Base-by-base conservation (phyloP, 1,140 invertebrate genomes). In the Metopolophium dirhodum region DNA sequence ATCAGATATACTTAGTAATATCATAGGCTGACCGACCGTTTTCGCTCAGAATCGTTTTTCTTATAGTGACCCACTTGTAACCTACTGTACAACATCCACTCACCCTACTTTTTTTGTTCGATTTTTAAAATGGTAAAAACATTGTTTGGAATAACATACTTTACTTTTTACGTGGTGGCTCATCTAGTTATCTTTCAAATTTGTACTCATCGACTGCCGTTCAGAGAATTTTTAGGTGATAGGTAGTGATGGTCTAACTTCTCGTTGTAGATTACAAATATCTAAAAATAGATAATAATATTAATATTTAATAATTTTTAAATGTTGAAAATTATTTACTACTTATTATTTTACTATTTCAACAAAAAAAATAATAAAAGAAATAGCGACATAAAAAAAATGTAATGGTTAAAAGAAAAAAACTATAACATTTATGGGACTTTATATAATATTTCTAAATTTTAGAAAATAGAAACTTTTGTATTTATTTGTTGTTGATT, bases 401-500 rank as follows among this genome's bases (percentile, higher is more conserved):
- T n/a, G 14, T n/a, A n/a, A 77, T n/a, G 30, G 61, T n/a, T 68
- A 68, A 30, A 61, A 30, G 9, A 30, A 30, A 61, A 41, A 1
- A 68, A 68, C 61, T n/a, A 68, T 68, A 30, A 68, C 9, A 14
- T 68, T 68, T 14, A 68, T 9, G 3, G 9, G 26, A n/a, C 30
- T 14, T 68, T 6, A 14, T 68, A 68, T 61, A 2, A 30, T 82
- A 20, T 82, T 18, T 82, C 14, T 83, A 83, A 77, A 77, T 77
- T n/a, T 7, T 77, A 6, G n/a, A 77, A 77, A 77, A 68, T 68
- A 68, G 6, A 35, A n/a, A 77, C 23, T 57, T 57, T 57, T 77
- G n/a, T 77, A 83, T 7, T 83, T 83, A 23, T 83, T 37, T n/a
- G 7, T 61, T 47, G 37, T 94, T 93, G 23, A 37, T 51, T 94